Conservation (phyloP, 2,113 vertebrate genomes). For the Rhynchomys soricoides region DNA sequence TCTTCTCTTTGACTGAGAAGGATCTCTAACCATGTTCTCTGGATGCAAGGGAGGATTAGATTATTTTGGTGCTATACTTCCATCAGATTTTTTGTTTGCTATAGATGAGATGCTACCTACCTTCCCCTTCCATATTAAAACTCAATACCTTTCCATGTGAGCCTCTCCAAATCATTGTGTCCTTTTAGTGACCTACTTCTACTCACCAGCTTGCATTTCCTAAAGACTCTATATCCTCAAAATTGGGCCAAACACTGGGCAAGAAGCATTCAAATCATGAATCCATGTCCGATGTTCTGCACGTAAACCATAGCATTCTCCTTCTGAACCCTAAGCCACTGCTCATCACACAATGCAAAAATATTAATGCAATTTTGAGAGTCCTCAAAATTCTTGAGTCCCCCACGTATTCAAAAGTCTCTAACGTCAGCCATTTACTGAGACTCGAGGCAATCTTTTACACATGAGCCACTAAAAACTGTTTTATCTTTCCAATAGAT, state of each 20-base stretch:
- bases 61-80: background rate
- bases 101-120: background rate
- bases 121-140: background rate
- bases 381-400: background rate
- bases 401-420: background rate
- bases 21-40: background rate
- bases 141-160: background rate
- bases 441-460: background rate
- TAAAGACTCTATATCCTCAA: background rate
- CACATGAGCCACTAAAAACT: background rate
- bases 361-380: background rate
- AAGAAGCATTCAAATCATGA: background rate
- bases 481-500: background rate
- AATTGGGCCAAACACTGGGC: background rate
- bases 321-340: background rate
- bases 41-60: background rate
- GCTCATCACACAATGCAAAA: background rate
- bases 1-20: background rate
- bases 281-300: background rate
- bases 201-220: background rate
- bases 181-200: background rate
- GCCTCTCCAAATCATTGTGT: background rate
- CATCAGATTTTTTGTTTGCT: background rate
- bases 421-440: background rate
- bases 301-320: background rate